These are phyloP conservation scores for Sceloporus tristichus DNA, from an alignment of 2,113 vertebrate genomes.

Conservation along the genomic window DNA sequence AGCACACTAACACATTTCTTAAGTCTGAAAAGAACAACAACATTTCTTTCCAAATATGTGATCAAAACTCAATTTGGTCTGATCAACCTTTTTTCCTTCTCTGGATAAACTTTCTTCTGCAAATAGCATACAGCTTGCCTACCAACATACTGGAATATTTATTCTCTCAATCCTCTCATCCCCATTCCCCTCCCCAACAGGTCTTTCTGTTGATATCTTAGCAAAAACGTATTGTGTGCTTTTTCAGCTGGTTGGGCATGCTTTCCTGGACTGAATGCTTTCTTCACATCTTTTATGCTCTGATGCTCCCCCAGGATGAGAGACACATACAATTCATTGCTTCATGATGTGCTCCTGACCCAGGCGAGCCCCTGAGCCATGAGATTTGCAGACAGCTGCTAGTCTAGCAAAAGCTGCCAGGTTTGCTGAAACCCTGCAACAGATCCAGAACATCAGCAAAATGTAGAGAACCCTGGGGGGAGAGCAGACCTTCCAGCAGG, in stretches of 20 bases:
- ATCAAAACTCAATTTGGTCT: neutral
- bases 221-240: constrained; percentile 26
- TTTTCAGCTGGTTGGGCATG: constrained; percentile 6
- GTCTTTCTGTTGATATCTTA: constrained; percentile 20
- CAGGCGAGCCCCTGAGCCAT: constrained; percentile 51
- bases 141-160: neutral
- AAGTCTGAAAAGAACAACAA: neutral
- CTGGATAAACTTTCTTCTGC: neutral
- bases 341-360: constrained; percentile 62
- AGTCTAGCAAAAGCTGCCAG: constrained; percentile 63
- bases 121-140: neutral
- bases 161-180: neutral
- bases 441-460: constrained; percentile 59
- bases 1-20: neutral
- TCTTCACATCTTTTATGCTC: constrained; percentile 49
- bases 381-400: constrained; percentile 67
- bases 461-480: constrained; percentile 41
- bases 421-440: constrained; percentile 46
- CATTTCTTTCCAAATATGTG: neutral
- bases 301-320: constrained; percentile 59
- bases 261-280: constrained; percentile 48
- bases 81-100: neutral
- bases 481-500: constrained; percentile 47
- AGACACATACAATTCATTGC: constrained; percentile 59
- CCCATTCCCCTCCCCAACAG: neutral